Evolutionary conservation across 1,140 invertebrate species (phyloP).

Genomic region (Ceratosolen solmsi): DNA sequence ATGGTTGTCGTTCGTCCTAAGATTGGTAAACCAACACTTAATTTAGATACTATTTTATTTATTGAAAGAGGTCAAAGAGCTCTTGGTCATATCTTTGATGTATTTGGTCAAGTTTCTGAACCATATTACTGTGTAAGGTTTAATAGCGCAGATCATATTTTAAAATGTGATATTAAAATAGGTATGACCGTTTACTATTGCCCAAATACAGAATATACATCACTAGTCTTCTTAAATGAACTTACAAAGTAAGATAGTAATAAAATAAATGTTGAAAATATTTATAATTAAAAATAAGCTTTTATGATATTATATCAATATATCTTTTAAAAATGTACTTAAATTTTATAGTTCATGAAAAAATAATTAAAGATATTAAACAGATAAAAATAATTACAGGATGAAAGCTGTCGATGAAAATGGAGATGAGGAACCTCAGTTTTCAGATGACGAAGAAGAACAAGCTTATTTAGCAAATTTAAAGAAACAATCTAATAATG

Average conservation of each 20-base stretch:
- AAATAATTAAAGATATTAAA: conserved; percentile 23
- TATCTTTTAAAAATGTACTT: not conserved
- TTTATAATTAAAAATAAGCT: conserved; percentile 20
- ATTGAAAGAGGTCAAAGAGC: conserved; percentile 81
- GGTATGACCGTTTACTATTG: conserved; percentile 86
- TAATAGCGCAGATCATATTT: conserved; percentile 83
- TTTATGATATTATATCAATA: conserved; percentile 9
- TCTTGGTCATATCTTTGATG: conserved; percentile 90
- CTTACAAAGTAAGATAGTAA: conserved; percentile 77
- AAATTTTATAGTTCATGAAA: not conserved
- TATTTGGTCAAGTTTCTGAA: conserved; percentile 86
- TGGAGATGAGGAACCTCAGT: conserved; percentile 90
- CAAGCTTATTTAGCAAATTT: conserved; percentile 67
- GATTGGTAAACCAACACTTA: conserved; percentile 80
- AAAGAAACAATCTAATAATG: conserved; percentile 58
- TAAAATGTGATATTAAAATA: conserved; percentile 76
- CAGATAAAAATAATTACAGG: conserved; percentile 71
- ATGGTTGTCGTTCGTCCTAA: conserved; percentile 67
- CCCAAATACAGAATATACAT: conserved; percentile 82
- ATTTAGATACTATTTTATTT: conserved; percentile 90
- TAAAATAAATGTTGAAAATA: conserved; percentile 2
- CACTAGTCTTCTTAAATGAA: conserved; percentile 82
- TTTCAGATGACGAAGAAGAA: conserved; percentile 93
- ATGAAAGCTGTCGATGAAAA: conserved; percentile 87
- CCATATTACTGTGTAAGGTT: conserved; percentile 89